These are phyloP conservation scores for Labeo calbasu DNA, from an alignment of 2,797 vertebrate species.

Conservation along the genomic window DNA sequence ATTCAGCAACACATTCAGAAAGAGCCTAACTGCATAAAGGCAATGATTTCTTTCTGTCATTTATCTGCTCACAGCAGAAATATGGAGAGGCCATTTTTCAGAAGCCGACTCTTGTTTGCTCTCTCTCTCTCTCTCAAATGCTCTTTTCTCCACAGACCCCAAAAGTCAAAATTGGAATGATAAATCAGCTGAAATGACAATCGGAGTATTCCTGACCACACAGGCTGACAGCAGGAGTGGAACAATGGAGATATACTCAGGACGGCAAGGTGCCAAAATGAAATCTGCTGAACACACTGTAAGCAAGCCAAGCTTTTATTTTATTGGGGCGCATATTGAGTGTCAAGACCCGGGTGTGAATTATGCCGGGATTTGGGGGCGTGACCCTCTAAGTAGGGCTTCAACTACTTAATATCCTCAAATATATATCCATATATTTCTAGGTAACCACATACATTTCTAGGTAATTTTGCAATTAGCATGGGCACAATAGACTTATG, in stretches of 20 bases:
- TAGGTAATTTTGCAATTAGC: no score
- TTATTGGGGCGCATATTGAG: conserved; percentile 30
- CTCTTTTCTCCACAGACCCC: conserved; percentile 8
- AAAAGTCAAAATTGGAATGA: conserved; percentile 56
- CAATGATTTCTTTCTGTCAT: conserved; percentile 40
- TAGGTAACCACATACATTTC: no score
- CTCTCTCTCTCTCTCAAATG: conserved; percentile 39
- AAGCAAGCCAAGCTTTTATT: conserved; percentile 22
- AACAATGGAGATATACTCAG: conserved; percentile 47
- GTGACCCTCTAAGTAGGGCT: conserved; percentile 8
- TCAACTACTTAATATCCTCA: not conserved
- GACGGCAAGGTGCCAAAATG: conserved; percentile 5
- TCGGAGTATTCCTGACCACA: conserved; percentile 46
- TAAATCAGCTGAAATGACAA: conserved; percentile 60
- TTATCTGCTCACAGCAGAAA: conserved; percentile 28
- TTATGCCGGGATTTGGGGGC: not conserved
- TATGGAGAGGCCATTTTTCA: conserved; percentile 40
- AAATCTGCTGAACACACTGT: conserved; percentile 22
- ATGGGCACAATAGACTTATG: not conserved
- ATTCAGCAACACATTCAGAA: conserved; percentile 22
- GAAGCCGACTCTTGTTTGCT: conserved; percentile 20
- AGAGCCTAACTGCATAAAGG: conserved; percentile 18
- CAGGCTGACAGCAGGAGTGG: not conserved
- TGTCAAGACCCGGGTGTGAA: conserved; percentile 7
- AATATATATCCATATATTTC: not conserved